phyloP scores from a whole-genome alignment of 2,888 invertebrate species.

The Onthophagus sagittarius region DNA sequence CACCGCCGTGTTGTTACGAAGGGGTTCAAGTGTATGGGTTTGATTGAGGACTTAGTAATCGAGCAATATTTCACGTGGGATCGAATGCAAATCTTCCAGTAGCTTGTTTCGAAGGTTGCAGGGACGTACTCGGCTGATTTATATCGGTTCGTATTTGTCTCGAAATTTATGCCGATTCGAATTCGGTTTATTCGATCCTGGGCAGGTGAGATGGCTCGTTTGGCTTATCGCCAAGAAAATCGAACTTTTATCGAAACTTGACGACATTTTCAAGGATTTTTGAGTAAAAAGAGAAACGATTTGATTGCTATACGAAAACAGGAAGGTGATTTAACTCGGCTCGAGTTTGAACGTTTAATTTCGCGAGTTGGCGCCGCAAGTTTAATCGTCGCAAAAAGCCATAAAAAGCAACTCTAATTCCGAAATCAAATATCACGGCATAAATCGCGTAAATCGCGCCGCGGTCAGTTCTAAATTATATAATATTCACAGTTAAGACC shows the following conservation, averaged over 20 bases:
- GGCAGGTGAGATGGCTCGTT: not conserved
- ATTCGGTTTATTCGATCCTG: constrained; percentile 12
- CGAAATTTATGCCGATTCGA: constrained; percentile 16
- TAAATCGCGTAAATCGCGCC: not conserved
- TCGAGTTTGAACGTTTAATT: not conserved
- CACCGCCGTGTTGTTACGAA: not conserved
- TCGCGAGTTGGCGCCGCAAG: not conserved
- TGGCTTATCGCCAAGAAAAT: not conserved
- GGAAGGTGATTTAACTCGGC: not conserved
- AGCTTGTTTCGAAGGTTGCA: not conserved
- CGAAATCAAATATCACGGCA: not conserved
- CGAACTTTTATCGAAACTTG: not conserved
- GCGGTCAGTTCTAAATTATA: not conserved
- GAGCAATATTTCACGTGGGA: constrained; percentile 11
- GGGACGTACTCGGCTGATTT: constrained; percentile 15
- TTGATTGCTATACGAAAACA: not conserved
- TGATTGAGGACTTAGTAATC: not conserved
- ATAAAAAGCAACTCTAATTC: not conserved
- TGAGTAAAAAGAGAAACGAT: no score
- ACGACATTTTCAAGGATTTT: not conserved
- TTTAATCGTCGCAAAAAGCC: not conserved
- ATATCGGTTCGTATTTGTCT: constrained; percentile 15
- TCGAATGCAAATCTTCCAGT: constrained; percentile 17
- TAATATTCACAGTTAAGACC: not conserved
- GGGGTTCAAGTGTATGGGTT: not conserved